Conservation (phyloP, 92 coral and sea anemone species). For the Phenganax marumi region DNA sequence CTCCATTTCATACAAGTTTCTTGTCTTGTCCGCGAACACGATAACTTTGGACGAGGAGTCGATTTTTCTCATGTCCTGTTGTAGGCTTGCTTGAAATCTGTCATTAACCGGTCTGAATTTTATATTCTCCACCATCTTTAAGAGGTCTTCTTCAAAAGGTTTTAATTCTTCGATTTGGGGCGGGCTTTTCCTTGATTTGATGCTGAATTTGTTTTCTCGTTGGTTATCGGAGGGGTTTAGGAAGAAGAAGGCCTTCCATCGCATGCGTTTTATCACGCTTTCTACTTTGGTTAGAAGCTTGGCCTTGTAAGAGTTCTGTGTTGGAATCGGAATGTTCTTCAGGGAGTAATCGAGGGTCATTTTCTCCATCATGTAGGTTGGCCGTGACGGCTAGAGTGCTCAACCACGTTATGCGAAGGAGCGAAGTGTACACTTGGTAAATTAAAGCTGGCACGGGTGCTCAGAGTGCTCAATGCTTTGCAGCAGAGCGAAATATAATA, state of each 20-base stretch:
- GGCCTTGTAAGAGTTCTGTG: not conserved
- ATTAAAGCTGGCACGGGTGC: too few relatives aligned
- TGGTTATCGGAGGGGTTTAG: conserved; percentile 26
- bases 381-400: conserved; percentile 25
- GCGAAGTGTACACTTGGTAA: too few relatives aligned
- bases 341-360: not conserved
- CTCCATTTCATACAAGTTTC: conserved; percentile 16
- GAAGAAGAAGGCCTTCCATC: conserved; percentile 47
- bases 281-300: conserved; percentile 28
- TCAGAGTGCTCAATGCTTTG: too few relatives aligned
- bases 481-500: too few relatives aligned
- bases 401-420: conserved; percentile 8
- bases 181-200: conserved; percentile 34
- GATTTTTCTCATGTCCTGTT: conserved; percentile 2
- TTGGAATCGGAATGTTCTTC: not conserved
- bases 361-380: not conserved
- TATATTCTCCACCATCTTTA: conserved; percentile 24
- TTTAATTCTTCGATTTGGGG: conserved; percentile 41
- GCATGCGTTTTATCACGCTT: conserved; percentile 36
- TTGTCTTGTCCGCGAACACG: conserved; percentile 13
- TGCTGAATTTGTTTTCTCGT: conserved; percentile 1
- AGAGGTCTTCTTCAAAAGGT: conserved; percentile 40
- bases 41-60: not conserved
- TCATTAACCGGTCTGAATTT: not conserved
- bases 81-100: conserved; percentile 35